These are phyloP conservation scores for Aselliscus stoliczkanus DNA, from an alignment of 2,797 vertebrate genomes.

Conservation along the genomic window DNA sequence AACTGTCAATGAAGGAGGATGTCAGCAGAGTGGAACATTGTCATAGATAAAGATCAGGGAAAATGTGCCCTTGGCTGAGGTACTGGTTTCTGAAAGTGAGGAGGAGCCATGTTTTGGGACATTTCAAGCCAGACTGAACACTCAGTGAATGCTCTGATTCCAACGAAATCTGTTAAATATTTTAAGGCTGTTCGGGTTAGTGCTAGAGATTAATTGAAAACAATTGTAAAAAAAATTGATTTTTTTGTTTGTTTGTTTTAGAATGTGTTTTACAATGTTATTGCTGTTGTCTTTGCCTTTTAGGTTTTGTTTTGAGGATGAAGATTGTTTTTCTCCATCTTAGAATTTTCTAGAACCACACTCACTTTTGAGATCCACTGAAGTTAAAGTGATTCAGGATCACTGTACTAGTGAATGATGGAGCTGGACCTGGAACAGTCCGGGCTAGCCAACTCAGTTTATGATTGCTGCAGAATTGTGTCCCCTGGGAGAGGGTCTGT, in stretches of 20 bases:
- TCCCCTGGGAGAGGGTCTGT: not conserved
- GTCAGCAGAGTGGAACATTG: constrained; percentile 40
- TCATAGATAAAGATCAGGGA: constrained; percentile 45
- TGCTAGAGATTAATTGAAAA: constrained; percentile 12
- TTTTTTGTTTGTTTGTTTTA: constrained; percentile 6
- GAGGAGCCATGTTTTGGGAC: not conserved
- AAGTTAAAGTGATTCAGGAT: not conserved
- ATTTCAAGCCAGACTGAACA: constrained; percentile 8
- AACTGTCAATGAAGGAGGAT: constrained; percentile 49
- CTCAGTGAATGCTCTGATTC: not conserved
- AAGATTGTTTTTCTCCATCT: not conserved
- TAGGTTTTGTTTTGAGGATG: not conserved
- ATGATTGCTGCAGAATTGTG: not conserved
- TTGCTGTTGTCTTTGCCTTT: constrained; percentile 15
- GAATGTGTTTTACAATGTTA: not conserved
- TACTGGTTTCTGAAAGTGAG: constrained; percentile 23
- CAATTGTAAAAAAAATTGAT: not conserved
- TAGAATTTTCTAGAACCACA: not conserved
- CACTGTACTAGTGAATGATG: not conserved
- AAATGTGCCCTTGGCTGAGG: constrained; percentile 12
- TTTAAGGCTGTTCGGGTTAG: not conserved
- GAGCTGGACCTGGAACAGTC: not conserved
- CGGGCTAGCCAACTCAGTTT: not conserved
- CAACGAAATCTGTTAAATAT: not conserved
- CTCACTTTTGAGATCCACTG: not conserved